Percentiles rank a stretch among this genome's conserved stretches.
phyloP scores from a whole-genome alignment of 1,140 invertebrate species.

The Scaptomyza hsui region DNA sequence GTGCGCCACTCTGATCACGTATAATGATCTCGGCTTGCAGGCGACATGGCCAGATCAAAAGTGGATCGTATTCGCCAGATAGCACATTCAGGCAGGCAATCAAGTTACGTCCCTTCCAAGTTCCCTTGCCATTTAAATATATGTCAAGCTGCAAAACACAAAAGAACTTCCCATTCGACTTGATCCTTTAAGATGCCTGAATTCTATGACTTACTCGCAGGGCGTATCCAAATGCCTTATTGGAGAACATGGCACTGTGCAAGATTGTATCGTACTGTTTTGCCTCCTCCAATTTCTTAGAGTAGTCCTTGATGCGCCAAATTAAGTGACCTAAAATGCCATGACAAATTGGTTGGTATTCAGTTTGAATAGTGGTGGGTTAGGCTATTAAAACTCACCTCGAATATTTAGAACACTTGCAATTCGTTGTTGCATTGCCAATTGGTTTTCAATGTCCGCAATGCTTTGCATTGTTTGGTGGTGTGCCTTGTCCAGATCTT shows the following conservation, averaged over 20 bases:
- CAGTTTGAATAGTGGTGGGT: too few relatives aligned
- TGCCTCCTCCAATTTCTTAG: conserved; percentile 87
- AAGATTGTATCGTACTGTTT: conserved; percentile 87
- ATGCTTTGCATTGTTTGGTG: conserved; percentile 75
- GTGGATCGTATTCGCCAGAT: conserved; percentile 88
- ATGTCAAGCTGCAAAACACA: conserved; percentile 86
- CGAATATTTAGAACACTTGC: conserved; percentile 69
- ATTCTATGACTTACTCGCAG: conserved; percentile 85
- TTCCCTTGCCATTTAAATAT: conserved; percentile 89
- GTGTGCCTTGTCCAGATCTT: conserved; percentile 56
- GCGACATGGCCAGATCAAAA: conserved; percentile 89
- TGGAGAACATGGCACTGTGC: conserved; percentile 88
- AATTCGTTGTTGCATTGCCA: conserved; percentile 76
- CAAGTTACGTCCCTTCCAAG: conserved; percentile 89
- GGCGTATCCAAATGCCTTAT: conserved; percentile 89
- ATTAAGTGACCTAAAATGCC: conserved; percentile 86
- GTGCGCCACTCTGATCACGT: conserved; percentile 86
- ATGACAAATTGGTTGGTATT: too few relatives aligned
- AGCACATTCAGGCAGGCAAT: conserved; percentile 88
- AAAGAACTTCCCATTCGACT: neutral
- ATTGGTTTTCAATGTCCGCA: conserved; percentile 73
- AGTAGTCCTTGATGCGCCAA: conserved; percentile 88
- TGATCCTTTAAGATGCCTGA: neutral
- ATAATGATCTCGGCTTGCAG: conserved; percentile 87
- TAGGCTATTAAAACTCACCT: too few relatives aligned